Percentiles rank a stretch among this genome's conserved stretches.
These are phyloP conservation scores for Lepisosteus osseus DNA, from an alignment of 2,113 vertebrate genomes.

Conservation along the genomic window DNA sequence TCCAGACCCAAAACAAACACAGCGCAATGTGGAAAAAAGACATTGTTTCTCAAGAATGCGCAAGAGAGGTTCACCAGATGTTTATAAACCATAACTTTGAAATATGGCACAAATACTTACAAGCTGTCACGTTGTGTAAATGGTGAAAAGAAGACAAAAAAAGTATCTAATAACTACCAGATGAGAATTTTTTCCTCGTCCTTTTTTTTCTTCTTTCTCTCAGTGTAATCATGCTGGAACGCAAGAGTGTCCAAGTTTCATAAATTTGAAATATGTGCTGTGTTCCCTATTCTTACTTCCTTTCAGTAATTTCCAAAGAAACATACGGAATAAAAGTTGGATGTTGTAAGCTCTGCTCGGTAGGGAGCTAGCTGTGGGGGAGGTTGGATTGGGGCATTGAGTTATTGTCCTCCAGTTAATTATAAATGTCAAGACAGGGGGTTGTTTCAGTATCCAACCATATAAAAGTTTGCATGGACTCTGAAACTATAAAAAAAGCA, in stretches of 20 bases:
- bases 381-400: slow-evolving; percentile 9
- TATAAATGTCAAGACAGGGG: slow-evolving; percentile 28
- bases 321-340: slow-evolving; percentile 45
- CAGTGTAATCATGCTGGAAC: slow-evolving; percentile 77
- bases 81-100: slow-evolving; percentile 41
- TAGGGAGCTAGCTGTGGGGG: not conserved
- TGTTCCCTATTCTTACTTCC: slow-evolving; percentile 47
- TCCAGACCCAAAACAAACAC: slow-evolving; percentile 43
- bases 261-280: slow-evolving; percentile 70
- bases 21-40: slow-evolving; percentile 42
- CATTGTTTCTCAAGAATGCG: slow-evolving; percentile 35
- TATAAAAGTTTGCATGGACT: slow-evolving; percentile 12
- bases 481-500: slow-evolving; percentile 13
- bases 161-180: slow-evolving; percentile 83
- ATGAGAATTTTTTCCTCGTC: slow-evolving; percentile 60
- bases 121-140: slow-evolving; percentile 47
- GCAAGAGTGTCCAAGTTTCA: slow-evolving; percentile 77
- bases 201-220: slow-evolving; percentile 32
- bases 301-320: slow-evolving; percentile 37
- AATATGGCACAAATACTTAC: slow-evolving; percentile 44
- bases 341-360: slow-evolving; percentile 15
- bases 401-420: slow-evolving; percentile 32
- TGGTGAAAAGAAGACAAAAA: slow-evolving; percentile 70
- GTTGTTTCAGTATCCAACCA: slow-evolving; percentile 10
- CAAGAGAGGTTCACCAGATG: slow-evolving; percentile 45